phyloP scores from a whole-genome alignment of 1,140 invertebrate species.

The Cecropterus lyciades region DNA sequence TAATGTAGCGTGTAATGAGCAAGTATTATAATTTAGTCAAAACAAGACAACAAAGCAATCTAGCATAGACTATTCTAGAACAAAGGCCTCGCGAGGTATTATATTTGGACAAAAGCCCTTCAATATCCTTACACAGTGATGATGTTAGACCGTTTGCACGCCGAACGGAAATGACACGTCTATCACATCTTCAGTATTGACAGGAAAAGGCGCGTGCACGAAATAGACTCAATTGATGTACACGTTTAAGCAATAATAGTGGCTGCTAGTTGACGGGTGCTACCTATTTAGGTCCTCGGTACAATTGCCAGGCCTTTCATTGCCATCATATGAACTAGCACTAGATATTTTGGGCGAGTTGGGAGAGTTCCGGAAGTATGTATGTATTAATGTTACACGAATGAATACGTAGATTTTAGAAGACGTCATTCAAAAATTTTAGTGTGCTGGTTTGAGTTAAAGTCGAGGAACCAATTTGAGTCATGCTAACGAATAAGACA shows the following conservation, averaged over 20 bases:
- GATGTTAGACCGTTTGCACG: slow-evolving; percentile 28
- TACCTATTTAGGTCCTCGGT: too few species aligned
- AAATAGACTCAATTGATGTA: slow-evolving; percentile 22
- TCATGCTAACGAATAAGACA: too few species aligned
- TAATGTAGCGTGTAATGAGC: too few species aligned
- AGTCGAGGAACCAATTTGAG: too few species aligned
- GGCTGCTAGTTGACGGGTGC: neutral
- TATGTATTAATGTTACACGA: neutral
- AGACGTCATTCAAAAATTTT: too few species aligned
- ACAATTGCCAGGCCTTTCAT: too few species aligned
- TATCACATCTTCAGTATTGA: slow-evolving; percentile 45
- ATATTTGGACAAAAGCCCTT: slow-evolving; percentile 45
- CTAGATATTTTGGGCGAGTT: too few species aligned
- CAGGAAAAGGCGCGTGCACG: slow-evolving; percentile 23
- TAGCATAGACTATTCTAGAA: slow-evolving; percentile 7
- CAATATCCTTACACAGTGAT: slow-evolving; percentile 22
- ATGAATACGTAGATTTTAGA: too few species aligned
- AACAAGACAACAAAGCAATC: neutral
- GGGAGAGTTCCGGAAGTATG: too few species aligned
- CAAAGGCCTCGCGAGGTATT: slow-evolving; percentile 38
- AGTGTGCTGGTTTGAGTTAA: too few species aligned
- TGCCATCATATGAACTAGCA: too few species aligned
- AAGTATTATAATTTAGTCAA: neutral
- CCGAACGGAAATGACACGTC: slow-evolving; percentile 53
- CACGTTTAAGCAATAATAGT: slow-evolving; percentile 1